phyloP scores from a whole-genome alignment of 2,797 vertebrate genomes.

The Lerista edwardsae region DNA sequence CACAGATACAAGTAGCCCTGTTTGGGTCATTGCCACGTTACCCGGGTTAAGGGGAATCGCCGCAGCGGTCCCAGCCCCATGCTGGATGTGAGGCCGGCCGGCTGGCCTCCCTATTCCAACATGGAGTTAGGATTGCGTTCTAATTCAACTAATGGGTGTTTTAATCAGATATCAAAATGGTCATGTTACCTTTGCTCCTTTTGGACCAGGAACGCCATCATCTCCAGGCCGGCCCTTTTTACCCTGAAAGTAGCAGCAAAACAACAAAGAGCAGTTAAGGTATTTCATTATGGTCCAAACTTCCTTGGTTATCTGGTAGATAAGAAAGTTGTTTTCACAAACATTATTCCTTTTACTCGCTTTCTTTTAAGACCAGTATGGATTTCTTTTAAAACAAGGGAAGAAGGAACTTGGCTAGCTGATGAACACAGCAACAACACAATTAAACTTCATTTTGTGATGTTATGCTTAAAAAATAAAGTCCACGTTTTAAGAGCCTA shows the following conservation, averaged over 20 bases:
- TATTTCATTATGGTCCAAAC: background rate
- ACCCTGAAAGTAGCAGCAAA: conserved; percentile 81
- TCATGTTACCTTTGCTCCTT: conserved; percentile 86
- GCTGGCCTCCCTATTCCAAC: no score
- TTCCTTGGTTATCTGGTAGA: conserved; percentile 59
- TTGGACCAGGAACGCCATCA: conserved; percentile 82
- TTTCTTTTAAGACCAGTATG: conserved; percentile 1
- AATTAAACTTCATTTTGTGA: background rate
- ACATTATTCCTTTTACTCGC: no score
- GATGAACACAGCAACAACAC: no score
- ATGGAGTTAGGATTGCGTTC: no score
- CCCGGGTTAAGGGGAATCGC: no score
- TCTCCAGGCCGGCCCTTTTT: conserved; percentile 90
- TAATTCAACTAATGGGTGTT: background rate
- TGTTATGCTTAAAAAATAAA: background rate
- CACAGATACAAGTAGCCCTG: no score
- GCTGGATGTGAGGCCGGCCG: no score
- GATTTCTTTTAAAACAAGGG: conserved; percentile 9
- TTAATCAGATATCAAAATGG: conserved; percentile 31
- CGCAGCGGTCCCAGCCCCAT: no score
- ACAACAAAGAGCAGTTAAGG: conserved; percentile 35
- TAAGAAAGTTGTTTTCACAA: conserved; percentile 50
- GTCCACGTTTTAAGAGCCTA: background rate
- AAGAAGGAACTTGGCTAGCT: background rate
- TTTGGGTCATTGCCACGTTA: no score